A percentile compares a stretch with the other conserved stretches of the same genome.
These are phyloP conservation scores for Pomatostomus ruficeps DNA, from an alignment of 2,113 vertebrate genomes.

Conservation along the genomic window DNA sequence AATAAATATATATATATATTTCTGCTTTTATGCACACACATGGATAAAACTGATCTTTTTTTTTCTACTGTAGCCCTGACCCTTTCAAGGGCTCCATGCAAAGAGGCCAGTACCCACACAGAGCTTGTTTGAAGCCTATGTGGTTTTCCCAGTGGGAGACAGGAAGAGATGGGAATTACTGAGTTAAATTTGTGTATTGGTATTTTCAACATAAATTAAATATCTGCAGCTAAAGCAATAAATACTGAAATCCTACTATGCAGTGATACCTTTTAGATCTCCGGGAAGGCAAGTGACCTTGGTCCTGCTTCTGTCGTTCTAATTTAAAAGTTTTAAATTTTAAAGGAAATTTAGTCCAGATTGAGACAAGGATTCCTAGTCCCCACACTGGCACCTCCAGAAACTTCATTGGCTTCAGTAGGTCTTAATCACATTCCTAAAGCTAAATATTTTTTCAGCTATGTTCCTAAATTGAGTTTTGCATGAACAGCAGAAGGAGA, in stretches of 20 bases:
- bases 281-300: background rate
- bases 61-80: background rate
- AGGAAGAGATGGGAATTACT: slow-evolving; percentile 31
- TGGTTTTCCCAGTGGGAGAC: slow-evolving; percentile 28
- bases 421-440: background rate
- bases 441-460: background rate
- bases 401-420: background rate
- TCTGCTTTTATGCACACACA: background rate
- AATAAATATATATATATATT: background rate
- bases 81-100: background rate
- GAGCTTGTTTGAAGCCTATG: slow-evolving; percentile 5
- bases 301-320: background rate
- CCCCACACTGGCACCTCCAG: background rate
- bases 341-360: slow-evolving; percentile 23
- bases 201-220: slow-evolving; percentile 40
- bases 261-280: slow-evolving; percentile 21
- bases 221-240: slow-evolving; percentile 42
- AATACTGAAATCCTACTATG: slow-evolving; percentile 16
- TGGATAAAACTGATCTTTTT: background rate
- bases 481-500: background rate
- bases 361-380: background rate
- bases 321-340: slow-evolving; percentile 2
- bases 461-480: background rate
- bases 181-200: slow-evolving; percentile 35
- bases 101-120: background rate